Percentiles rank a stretch among this genome's conserved stretches.
Evolutionary conservation across 2,888 invertebrate species (phyloP).

Genomic region (Bombylius discolor): DNA sequence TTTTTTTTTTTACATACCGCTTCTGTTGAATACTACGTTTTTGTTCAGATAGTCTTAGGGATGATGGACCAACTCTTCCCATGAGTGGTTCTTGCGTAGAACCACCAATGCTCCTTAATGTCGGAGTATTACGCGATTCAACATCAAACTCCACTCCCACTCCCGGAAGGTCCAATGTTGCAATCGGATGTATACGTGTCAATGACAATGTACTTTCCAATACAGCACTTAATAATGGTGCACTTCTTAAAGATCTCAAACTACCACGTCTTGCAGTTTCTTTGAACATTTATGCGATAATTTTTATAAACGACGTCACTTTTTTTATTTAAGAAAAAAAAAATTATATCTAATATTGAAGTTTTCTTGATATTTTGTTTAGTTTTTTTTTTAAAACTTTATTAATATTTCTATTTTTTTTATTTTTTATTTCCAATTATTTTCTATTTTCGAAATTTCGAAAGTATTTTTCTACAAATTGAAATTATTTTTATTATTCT

Average conservation of each 20-base stretch:
- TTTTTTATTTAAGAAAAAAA: not conserved
- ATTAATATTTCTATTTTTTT: slow-evolving; percentile 3
- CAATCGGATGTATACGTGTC: slow-evolving; percentile 36
- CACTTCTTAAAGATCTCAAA: slow-evolving; percentile 38
- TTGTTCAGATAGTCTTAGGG: slow-evolving; percentile 26
- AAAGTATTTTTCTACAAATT: too few relatives aligned
- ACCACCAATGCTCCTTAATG: slow-evolving; percentile 26
- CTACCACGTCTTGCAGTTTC: slow-evolving; percentile 36
- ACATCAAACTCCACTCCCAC: slow-evolving; percentile 34
- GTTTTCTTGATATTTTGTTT: slow-evolving; percentile 8
- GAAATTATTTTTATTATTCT: too few relatives aligned
- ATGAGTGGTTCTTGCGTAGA: slow-evolving; percentile 14
- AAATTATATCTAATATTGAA: not conserved
- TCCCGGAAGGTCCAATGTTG: slow-evolving; percentile 35
- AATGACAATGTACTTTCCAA: slow-evolving; percentile 36
- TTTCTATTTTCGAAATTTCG: too few relatives aligned
- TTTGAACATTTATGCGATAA: slow-evolving; percentile 32
- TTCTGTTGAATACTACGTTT: slow-evolving; percentile 32
- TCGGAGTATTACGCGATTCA: slow-evolving; percentile 24
- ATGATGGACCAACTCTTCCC: slow-evolving; percentile 28
- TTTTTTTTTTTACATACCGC: slow-evolving; percentile 31
- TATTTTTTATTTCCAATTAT: not conserved
- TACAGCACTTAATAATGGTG: slow-evolving; percentile 36
- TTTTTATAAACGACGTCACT: not conserved
- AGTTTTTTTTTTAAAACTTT: too few relatives aligned